Percentiles rank a stretch among this genome's conserved stretches.
Evolutionary conservation across 2,113 vertebrate species (phyloP).

Genomic region (Myiagra hebetior): DNA sequence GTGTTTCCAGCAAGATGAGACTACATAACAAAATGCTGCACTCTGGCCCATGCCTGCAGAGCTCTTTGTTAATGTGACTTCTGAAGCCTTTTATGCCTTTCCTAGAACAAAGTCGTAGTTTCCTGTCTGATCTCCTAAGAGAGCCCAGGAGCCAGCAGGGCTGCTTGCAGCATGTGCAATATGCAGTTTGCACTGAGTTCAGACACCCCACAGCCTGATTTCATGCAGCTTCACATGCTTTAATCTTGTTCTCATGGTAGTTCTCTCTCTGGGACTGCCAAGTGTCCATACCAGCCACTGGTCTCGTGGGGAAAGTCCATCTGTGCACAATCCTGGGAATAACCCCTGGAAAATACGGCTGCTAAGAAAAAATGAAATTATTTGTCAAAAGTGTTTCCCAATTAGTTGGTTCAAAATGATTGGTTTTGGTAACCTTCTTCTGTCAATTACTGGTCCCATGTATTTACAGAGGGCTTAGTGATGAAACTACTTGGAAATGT

Average conservation of each 20-base stretch:
- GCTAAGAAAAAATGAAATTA: not conserved
- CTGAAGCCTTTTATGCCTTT: not conserved
- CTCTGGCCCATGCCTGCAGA: constrained; percentile 8
- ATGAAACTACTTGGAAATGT: not conserved
- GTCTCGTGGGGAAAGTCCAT: not conserved
- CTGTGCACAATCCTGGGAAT: not conserved
- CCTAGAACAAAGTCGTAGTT: not conserved
- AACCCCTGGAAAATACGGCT: not conserved
- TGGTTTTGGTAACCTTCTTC: not conserved
- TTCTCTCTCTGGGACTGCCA: not conserved
- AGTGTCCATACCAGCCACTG: not conserved
- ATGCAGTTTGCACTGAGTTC: not conserved
- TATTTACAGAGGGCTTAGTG: not conserved
- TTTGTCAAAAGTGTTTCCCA: not conserved
- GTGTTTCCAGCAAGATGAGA: not conserved
- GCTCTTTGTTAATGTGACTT: constrained; percentile 16
- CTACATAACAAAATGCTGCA: constrained; percentile 26
- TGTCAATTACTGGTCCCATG: not conserved
- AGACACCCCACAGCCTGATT: not conserved
- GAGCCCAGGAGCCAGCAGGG: not conserved
- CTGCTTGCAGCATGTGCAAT: not conserved
- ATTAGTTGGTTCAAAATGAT: not conserved
- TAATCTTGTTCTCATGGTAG: not conserved
- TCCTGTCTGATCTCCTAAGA: constrained; percentile 10
- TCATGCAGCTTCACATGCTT: not conserved